Conservation (phyloP, 2,888 invertebrate genomes). For the Rhingia rostrata region DNA sequence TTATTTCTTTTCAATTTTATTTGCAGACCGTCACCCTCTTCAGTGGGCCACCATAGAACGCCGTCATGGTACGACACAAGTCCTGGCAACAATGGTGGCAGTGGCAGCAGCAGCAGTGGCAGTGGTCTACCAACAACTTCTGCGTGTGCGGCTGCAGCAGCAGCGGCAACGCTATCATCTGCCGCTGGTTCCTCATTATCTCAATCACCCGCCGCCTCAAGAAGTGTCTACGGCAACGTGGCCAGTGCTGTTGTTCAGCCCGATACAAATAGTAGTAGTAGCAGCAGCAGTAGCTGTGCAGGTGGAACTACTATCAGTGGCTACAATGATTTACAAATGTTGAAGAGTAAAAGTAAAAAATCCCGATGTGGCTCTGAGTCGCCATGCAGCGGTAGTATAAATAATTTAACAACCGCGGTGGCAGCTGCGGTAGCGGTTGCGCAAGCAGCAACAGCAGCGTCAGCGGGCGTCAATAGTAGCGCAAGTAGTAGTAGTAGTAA, state of each 20-base stretch:
- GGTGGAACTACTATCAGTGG: slow-evolving; percentile 64
- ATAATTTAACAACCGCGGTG: slow-evolving; percentile 71
- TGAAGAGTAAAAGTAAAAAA: slow-evolving; percentile 82
- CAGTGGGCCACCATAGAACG: slow-evolving; percentile 79
- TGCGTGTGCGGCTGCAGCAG: slow-evolving; percentile 78
- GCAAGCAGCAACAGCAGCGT: slow-evolving; percentile 77
- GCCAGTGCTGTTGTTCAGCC: slow-evolving; percentile 78
- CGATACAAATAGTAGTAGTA: slow-evolving; percentile 76
- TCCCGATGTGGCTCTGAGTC: slow-evolving; percentile 84
- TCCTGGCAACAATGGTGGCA: slow-evolving; percentile 82
- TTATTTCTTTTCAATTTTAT: slow-evolving; percentile 38
- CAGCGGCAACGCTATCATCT: slow-evolving; percentile 42
- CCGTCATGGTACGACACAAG: slow-evolving; percentile 83
- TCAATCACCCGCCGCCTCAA: slow-evolving; percentile 77
- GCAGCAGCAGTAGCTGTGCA: slow-evolving; percentile 73
- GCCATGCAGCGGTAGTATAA: slow-evolving; percentile 81
- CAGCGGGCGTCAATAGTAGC: slow-evolving; percentile 66
- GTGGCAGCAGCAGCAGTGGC: slow-evolving; percentile 78
- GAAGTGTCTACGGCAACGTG: slow-evolving; percentile 81
- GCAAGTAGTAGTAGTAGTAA: slow-evolving; percentile 78
- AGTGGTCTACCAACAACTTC: slow-evolving; percentile 77
- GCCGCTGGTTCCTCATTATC: slow-evolving; percentile 69
- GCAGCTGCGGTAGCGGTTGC: slow-evolving; percentile 74
- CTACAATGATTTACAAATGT: slow-evolving; percentile 76
- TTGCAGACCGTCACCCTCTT: slow-evolving; percentile 77